phyloP scores from a whole-genome alignment of 2,797 vertebrate genomes.

The Lepus oiostolus region DNA sequence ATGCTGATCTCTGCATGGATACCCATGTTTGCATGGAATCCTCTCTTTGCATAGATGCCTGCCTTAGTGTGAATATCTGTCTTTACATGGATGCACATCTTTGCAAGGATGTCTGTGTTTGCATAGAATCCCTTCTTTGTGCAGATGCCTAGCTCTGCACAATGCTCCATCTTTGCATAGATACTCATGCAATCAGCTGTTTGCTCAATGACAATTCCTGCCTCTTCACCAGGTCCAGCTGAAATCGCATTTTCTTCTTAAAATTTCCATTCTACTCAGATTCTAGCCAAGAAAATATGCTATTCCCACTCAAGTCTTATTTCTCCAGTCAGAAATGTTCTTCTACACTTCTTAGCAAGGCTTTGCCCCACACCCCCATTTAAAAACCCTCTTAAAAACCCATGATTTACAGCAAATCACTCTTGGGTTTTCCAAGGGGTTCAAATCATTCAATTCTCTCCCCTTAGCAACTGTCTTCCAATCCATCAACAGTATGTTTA shows the following conservation, averaged over 20 bases:
- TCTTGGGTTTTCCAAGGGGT: conserved; percentile 48
- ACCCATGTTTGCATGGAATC: not conserved
- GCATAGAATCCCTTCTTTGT: rapidly evolving
- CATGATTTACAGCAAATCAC: conserved; percentile 26
- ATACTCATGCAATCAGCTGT: not conserved
- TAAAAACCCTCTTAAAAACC: conserved; percentile 61
- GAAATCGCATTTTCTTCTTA: not conserved
- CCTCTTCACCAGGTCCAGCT: not conserved
- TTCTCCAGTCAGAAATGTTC: not conserved
- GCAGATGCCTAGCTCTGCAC: not conserved
- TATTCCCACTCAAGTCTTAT: not conserved
- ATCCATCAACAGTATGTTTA: not conserved
- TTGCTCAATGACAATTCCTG: not conserved
- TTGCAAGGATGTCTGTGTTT: not conserved
- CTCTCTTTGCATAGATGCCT: not conserved
- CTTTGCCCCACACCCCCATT: not conserved
- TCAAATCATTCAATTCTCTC: conserved; percentile 51
- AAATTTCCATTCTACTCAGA: not conserved
- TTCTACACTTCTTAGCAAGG: not conserved
- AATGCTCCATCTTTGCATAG: not conserved
- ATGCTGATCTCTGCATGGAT: not conserved
- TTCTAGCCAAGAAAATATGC: not conserved
- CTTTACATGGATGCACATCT: not conserved
- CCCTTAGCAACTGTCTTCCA: conserved; percentile 32
- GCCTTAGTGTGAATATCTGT: not conserved